phyloP scores from a whole-genome alignment of 2,888 invertebrate species.

The Leptinotarsa juncta region DNA sequence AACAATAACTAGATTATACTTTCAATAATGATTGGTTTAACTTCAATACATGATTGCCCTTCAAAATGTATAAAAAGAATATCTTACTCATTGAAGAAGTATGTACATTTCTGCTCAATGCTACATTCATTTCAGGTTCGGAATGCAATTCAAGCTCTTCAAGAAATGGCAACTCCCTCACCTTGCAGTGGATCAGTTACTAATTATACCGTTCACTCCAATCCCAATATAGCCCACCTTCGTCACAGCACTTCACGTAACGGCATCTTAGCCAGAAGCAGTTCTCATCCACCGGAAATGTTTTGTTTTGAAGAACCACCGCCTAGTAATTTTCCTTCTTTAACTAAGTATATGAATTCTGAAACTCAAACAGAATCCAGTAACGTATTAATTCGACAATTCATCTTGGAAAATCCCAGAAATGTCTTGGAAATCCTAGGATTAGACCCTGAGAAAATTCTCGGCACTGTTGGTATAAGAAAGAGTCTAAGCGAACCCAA shows the following conservation, averaged over 20 bases:
- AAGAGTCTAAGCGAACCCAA: constrained; percentile 58
- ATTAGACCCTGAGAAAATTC: constrained; percentile 71
- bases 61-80: no score
- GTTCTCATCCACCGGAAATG: constrained; percentile 87
- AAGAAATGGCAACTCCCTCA: constrained; percentile 80
- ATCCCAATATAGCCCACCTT: constrained; percentile 73
- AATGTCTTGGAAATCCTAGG: constrained; percentile 80
- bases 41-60: no score
- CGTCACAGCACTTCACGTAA: constrained; percentile 57
- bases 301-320: constrained; percentile 79
- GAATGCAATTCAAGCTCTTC: constrained; percentile 85
- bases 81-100: no score
- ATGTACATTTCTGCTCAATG: no score
- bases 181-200: constrained; percentile 59
- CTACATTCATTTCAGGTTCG: constrained; percentile 71
- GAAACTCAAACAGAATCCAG: constrained; percentile 75
- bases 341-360: constrained; percentile 54
- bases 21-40: no score
- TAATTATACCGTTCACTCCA: constrained; percentile 81
- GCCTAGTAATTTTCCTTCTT: constrained; percentile 62
- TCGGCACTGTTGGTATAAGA: constrained; percentile 55
- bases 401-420: constrained; percentile 79
- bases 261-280: constrained; percentile 78
- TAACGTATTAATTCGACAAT: constrained; percentile 72
- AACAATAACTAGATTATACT: no score